Evolutionary conservation across 2,797 vertebrate species (phyloP).

Genomic region (Poeciliopsis turneri): DNA sequence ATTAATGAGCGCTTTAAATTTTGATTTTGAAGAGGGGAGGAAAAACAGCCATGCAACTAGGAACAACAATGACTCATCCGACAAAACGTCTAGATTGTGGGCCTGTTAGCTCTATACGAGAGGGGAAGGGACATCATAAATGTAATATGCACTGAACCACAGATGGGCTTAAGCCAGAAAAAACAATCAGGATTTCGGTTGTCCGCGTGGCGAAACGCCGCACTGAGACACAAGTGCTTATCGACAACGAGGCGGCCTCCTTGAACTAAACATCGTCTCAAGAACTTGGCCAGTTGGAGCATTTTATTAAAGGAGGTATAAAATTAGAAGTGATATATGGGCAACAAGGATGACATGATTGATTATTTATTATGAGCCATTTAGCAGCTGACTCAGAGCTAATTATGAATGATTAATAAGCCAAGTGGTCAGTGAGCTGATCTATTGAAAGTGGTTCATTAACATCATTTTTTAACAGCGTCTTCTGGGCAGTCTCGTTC

Average conservation of each 20-base stretch:
- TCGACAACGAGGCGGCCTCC: not conserved
- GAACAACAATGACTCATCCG: conserved; percentile 47
- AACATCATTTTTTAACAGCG: conserved; percentile 3
- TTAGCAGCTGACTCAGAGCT: conserved; percentile 41
- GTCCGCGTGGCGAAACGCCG: conserved; percentile 11
- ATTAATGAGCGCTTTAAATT: conserved; percentile 53
- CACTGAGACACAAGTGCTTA: conserved; percentile 9
- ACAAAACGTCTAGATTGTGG: conserved; percentile 35
- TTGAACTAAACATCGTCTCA: not conserved
- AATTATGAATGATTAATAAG: conserved; percentile 45
- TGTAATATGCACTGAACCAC: conserved; percentile 19
- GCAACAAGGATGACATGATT: conserved; percentile 31
- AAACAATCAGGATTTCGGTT: conserved; percentile 33
- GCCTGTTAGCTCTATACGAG: conserved; percentile 9
- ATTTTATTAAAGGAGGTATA: conserved; percentile 14
- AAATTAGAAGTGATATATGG: conserved; percentile 19
- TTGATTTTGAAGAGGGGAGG: conserved; percentile 30
- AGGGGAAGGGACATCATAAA: conserved; percentile 15
- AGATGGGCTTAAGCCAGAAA: conserved; percentile 16
- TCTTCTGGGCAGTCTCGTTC: not conserved
- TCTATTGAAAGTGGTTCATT: conserved; percentile 31
- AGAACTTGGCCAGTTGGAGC: conserved; percentile 23
- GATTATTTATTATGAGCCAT: conserved; percentile 35
- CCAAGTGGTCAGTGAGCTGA: conserved; percentile 22
- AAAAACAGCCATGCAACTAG: conserved; percentile 22